These are phyloP conservation scores for Sapajus apella DNA, from an alignment of 2,113 vertebrate genomes.

Conservation along the genomic window DNA sequence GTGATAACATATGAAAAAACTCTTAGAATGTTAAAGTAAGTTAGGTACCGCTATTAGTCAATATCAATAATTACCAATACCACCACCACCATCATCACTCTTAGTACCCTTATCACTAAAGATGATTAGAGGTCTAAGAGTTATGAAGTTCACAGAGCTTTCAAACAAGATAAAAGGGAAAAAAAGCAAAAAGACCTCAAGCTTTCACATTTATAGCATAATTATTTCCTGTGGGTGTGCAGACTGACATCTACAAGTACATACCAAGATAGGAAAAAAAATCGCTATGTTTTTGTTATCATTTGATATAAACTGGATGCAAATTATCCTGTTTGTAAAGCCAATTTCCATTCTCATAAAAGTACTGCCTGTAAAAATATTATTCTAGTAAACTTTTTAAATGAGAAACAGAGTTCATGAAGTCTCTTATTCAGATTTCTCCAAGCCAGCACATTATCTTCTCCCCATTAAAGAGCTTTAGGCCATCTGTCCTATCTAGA, in stretches of 20 bases:
- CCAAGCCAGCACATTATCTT: constrained; percentile 80
- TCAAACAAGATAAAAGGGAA: background rate
- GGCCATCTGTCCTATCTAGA: constrained; percentile 82
- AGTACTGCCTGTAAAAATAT: constrained; percentile 62
- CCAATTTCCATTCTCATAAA: constrained; percentile 42
- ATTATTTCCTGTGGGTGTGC: background rate
- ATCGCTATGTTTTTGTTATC: background rate
- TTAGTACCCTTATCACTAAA: background rate
- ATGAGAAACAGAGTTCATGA: constrained; percentile 73
- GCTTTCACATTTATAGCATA: background rate
- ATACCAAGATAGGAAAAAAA: background rate
- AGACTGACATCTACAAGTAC: background rate
- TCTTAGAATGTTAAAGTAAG: background rate
- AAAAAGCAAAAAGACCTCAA: background rate
- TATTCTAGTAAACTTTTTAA: constrained; percentile 71
- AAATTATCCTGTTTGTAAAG: background rate
- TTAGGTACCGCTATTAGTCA: background rate
- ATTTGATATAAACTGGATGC: background rate
- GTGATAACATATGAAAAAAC: background rate
- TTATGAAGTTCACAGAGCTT: background rate
- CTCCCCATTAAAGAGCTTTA: constrained; percentile 76
- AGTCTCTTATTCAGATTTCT: constrained; percentile 69
- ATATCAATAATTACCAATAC: background rate
- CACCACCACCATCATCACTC: background rate
- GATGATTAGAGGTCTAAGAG: background rate